phyloP scores from a whole-genome alignment of 2,888 invertebrate species.

The Muscina levida region DNA sequence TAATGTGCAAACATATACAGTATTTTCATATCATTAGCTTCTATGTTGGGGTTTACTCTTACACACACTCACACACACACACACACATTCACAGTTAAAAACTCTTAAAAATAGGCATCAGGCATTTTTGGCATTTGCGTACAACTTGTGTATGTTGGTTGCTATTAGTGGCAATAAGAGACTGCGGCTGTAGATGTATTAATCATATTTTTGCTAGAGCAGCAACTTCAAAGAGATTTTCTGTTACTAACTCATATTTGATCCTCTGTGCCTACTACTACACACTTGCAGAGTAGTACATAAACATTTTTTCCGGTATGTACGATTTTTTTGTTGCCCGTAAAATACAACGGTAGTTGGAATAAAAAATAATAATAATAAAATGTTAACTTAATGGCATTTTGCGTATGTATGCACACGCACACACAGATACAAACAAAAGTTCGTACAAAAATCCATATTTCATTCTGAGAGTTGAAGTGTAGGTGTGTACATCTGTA shows the following conservation, averaged over 20 bases:
- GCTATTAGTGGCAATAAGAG: background rate
- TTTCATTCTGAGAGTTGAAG: background rate
- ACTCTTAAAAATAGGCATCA: too few relatives aligned
- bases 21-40: slow-evolving; percentile 69
- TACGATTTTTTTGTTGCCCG: too few relatives aligned
- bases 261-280: background rate
- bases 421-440: too few relatives aligned
- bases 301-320: background rate
- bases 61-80: slow-evolving; percentile 15
- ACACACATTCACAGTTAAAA: too few relatives aligned
- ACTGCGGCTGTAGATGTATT: slow-evolving; percentile 17
- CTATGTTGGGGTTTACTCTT: slow-evolving; percentile 48
- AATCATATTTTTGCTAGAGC: slow-evolving; percentile 26
- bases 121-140: too few relatives aligned
- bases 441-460: too few relatives aligned
- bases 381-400: slow-evolving; percentile 49
- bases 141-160: background rate
- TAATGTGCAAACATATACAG: slow-evolving; percentile 66
- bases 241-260: slow-evolving; percentile 42
- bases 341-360: slow-evolving; percentile 30
- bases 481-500: background rate
- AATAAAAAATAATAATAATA: slow-evolving; percentile 36
- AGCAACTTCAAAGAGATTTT: slow-evolving; percentile 51
- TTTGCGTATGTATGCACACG: slow-evolving; percentile 17
- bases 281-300: background rate